Percentiles rank a stretch among this genome's conserved stretches.
These are phyloP conservation scores for Hylaeus anthracinus DNA, from an alignment of 1,140 invertebrate species.

Conservation along the genomic window DNA sequence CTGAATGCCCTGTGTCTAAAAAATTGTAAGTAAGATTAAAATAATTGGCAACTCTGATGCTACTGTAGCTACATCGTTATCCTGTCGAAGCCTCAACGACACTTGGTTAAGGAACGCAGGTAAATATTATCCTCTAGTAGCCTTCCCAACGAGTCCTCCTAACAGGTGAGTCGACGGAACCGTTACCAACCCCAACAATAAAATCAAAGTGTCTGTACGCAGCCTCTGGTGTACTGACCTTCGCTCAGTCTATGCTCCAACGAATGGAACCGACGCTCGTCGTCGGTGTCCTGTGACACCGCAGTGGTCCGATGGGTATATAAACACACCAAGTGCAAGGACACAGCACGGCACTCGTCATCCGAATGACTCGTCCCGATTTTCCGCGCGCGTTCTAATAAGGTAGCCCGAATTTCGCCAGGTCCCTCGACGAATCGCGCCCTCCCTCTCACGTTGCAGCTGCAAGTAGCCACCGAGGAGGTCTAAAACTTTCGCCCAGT, in stretches of 20 bases:
- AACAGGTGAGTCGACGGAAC: too few relatives aligned
- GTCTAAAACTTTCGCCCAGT: constrained; percentile 69
- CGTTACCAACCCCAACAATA: too few relatives aligned
- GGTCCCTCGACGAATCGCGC: constrained; percentile 9
- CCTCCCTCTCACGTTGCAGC: constrained; percentile 15
- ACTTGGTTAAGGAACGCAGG: too few relatives aligned
- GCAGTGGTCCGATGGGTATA: constrained; percentile 6
- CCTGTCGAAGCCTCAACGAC: too few relatives aligned
- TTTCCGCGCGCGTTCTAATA: constrained; percentile 19
- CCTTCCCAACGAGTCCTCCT: too few relatives aligned
- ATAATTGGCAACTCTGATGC: too few relatives aligned
- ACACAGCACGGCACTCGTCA: constrained; percentile 38
- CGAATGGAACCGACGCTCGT: background rate
- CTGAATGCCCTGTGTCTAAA: too few relatives aligned
- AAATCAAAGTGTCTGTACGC: too few relatives aligned
- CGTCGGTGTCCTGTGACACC: background rate
- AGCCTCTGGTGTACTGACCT: constrained; percentile 1
- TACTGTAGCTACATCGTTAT: too few relatives aligned
- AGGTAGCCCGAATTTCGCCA: constrained; percentile 16
- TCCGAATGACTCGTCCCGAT: constrained; percentile 19
- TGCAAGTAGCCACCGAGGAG: constrained; percentile 8
- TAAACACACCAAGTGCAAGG: constrained; percentile 28
- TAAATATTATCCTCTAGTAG: too few relatives aligned
- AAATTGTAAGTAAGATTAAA: too few relatives aligned
- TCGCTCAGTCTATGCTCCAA: background rate